Conservation (phyloP, 2,113 vertebrate genomes). For the Apodemus sylvaticus region DNA sequence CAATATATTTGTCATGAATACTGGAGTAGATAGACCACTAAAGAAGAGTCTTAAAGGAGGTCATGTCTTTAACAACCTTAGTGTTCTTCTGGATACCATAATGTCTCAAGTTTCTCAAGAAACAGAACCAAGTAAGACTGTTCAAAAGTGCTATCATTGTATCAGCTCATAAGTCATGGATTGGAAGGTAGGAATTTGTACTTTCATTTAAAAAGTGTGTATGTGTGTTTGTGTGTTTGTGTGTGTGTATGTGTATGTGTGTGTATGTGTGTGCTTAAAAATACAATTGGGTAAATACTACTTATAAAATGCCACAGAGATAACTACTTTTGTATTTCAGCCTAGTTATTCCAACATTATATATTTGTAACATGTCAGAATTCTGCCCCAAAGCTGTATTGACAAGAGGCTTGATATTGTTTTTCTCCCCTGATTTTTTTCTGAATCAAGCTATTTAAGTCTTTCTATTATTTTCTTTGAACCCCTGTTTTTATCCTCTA, state of each 20-base stretch:
- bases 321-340: not conserved
- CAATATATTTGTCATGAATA: not conserved
- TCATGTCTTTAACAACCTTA: not conserved
- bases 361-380: not conserved
- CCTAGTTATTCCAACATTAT: not conserved
- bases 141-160: not conserved
- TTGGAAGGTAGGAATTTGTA: not conserved
- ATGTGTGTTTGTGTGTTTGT: no score
- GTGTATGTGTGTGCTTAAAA: not conserved
- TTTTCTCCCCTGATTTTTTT: not conserved
- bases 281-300: not conserved
- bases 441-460: not conserved
- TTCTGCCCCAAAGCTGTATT: not conserved
- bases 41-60: not conserved
- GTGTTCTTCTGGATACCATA: not conserved
- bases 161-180: not conserved
- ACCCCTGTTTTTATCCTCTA: not conserved
- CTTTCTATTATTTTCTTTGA: not conserved
- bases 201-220: conserved; percentile 19
- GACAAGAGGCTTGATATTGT: not conserved
- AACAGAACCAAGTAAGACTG: not conserved
- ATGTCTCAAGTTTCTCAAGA: not conserved
- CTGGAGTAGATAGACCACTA: not conserved
- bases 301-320: not conserved
- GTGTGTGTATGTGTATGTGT: no score